A percentile compares a stretch with the other conserved stretches of the same genome.
These are phyloP conservation scores for Argyresthia albistria DNA, from an alignment of 2,888 invertebrate genomes.

Conservation along the genomic window DNA sequence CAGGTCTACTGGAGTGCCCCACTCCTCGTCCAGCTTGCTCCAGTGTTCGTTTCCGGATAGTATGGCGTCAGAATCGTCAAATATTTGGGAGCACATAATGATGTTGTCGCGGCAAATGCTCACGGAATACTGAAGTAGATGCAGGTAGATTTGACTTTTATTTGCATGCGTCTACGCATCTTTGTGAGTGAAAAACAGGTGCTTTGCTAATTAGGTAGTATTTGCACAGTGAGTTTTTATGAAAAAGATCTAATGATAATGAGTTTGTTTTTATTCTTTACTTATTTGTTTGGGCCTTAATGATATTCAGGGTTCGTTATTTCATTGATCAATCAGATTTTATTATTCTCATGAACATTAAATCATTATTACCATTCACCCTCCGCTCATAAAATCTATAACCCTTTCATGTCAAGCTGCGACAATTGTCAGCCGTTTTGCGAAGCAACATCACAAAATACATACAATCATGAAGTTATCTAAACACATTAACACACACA, in stretches of 20 bases:
- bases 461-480: neutral
- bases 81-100: neutral
- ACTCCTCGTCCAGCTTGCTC: slow-evolving; percentile 46
- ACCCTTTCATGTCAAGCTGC: neutral
- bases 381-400: neutral
- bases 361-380: too few species aligned
- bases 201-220: neutral
- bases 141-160: neutral
- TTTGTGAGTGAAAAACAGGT: too few species aligned
- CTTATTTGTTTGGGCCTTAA: too few species aligned
- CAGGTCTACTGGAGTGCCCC: slow-evolving; percentile 50
- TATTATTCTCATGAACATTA: too few species aligned
- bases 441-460: neutral
- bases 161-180: too few species aligned
- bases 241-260: neutral
- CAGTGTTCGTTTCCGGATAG: slow-evolving; percentile 46
- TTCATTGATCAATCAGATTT: too few species aligned
- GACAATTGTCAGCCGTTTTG: slow-evolving; percentile 3
- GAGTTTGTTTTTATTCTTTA: too few species aligned
- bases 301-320: too few species aligned
- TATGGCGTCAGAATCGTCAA: slow-evolving; percentile 1
- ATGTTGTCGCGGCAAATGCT: neutral
- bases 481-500: too few species aligned
- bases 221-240: neutral
- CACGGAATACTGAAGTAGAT: neutral